Base-by-base conservation (phyloP, 1,140 invertebrate species). In the Drosophila bifasciata region DNA sequence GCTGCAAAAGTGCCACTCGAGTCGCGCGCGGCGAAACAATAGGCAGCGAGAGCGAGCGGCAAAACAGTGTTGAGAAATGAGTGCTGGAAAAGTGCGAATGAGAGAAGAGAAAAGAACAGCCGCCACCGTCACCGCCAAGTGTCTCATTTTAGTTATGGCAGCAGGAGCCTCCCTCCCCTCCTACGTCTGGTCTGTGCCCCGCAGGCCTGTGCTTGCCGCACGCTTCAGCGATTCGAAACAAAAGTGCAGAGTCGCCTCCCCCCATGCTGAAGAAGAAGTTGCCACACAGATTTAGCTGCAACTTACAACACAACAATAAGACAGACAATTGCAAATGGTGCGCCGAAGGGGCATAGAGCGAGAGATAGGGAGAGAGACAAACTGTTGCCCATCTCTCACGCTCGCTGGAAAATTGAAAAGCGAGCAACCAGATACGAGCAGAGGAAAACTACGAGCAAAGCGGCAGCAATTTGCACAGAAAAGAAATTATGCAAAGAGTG, bases 161-260 rank as follows among this genome's bases (percentile, higher is more conserved):
- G 59, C 6, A 25, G 52, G 71, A 61, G 67, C 76, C 79, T 68
- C 48, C 64, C 41, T 21, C 19, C 19, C 23, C 6, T 25, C 28
- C 8, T 51, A 48, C 53, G 48, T 70, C 61, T 56, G 59, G 57
- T 68, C 62, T 67, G 64, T 21, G 50, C 49, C 62, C 64, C 63
- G 36, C 67, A 67, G 40, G 68, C 64, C 64, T 23, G 49, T 46
- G 15, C 56, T 58, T 43, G 53, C 39, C 55, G 66, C 76, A 84
- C 79, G 67, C 74, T 75, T 83, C 83, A 88, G 74, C 84, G 83
- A 83, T 51, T 76, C 60, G 83, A 77, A 86, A 86, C 78, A 86
- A 86, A 81, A 86, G 83, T 75, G 64, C 70, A 71, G 63, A 59
- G 32, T 50, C 16, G 41, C 36, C 49, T 6, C 2, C 60, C 2